These are phyloP conservation scores for Euleptes europaea DNA, from an alignment of 2,113 vertebrate genomes.

Conservation along the genomic window DNA sequence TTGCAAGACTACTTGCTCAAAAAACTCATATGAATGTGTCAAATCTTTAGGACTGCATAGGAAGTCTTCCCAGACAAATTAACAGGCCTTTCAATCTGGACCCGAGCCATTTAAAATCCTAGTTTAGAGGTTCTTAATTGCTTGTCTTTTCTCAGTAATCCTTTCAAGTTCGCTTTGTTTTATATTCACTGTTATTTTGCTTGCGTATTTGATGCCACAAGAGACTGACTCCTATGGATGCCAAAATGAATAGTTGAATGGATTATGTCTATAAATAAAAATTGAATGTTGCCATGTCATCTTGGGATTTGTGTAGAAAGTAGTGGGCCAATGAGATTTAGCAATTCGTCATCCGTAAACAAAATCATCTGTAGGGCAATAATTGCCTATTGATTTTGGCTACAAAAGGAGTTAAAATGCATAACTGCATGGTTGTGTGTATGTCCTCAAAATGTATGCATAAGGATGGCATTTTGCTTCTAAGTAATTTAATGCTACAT, in stretches of 20 bases:
- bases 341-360: neutral
- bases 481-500: no score
- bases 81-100: neutral
- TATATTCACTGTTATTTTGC: neutral
- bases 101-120: neutral
- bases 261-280: neutral
- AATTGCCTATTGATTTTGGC: neutral
- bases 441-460: no score
- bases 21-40: neutral
- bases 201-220: neutral
- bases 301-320: neutral
- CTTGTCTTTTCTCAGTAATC: neutral
- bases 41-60: neutral
- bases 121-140: neutral
- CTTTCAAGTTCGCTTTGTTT: slow-evolving; percentile 13
- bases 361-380: neutral
- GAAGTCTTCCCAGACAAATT: neutral
- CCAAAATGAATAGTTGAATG: neutral
- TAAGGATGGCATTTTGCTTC: neutral
- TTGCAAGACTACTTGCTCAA: slow-evolving; percentile 6
- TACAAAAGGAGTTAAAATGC: neutral
- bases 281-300: neutral
- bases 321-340: neutral
- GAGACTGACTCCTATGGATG: neutral
- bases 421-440: neutral